Base-by-base conservation (phyloP, 2,888 invertebrate species). In the Capitulum mitella region DNA sequence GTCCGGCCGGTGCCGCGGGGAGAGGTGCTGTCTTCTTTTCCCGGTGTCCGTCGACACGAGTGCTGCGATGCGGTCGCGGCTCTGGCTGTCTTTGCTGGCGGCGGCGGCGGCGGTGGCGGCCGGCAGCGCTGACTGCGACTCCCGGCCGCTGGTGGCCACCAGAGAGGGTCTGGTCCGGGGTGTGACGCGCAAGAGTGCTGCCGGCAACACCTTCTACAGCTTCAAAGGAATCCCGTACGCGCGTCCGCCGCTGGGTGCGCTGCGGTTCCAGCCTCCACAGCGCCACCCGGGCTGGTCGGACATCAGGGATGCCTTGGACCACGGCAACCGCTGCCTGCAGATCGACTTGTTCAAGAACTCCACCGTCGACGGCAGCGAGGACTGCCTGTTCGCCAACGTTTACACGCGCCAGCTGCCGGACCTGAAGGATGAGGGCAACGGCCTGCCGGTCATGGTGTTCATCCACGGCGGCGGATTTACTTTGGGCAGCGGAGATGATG, bases 171-270 rank as follows among this genome's bases (percentile, higher is more conserved):
- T n/a, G n/a, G n/a, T 12, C 12, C 29, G n/a, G n/a, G n/a, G n/a
- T n/a, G n/a, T n/a, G n/a, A n/a, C n/a, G n/a, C n/a, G n/a, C n/a
- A n/a, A n/a, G n/a, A 14, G 6, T 83, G 83, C 80, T 83, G 81
- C 77, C 81, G 83, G 29, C 84, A n/a, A n/a, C n/a, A n/a, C n/a
- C n/a, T n/a, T n/a, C n/a, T n/a, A n/a, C n/a, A n/a, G n/a, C n/a
- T n/a, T 84, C 80, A 82, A 81, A 61, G 84, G 84, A 14, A 83
- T 84, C 43, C 83, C 83, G 5, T 84, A 84, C 80, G 84, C 84
- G 26, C 78, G 80, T 26, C 81, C 83, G n/a, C 84, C 84, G 29
- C 61, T 29, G 12, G n/a, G n/a, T n/a, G n/a, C n/a, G n/a, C n/a
- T n/a, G n/a, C n/a, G n/a, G n/a, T n/a, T n/a, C n/a, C n/a, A 32